These are phyloP conservation scores for Oxystoma pomonae DNA, from an alignment of 2,888 invertebrate genomes.

Conservation along the genomic window DNA sequence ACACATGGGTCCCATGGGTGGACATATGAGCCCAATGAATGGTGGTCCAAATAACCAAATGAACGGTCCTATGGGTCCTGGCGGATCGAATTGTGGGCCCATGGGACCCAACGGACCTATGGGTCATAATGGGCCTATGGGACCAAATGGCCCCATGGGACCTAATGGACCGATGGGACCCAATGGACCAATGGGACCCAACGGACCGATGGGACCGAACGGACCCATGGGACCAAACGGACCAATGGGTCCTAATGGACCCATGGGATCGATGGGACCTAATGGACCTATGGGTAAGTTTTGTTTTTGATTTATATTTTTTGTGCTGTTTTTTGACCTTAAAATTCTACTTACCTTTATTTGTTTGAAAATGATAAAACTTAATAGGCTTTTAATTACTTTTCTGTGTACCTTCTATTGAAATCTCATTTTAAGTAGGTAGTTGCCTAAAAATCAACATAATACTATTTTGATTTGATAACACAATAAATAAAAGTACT, in stretches of 20 bases:
- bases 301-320: too few relatives aligned
- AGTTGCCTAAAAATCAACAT: too few relatives aligned
- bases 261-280: slow-evolving; percentile 26
- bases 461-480: too few relatives aligned
- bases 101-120: slow-evolving; percentile 41
- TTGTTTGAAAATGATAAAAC: too few relatives aligned
- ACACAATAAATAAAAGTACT: too few relatives aligned
- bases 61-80: slow-evolving; percentile 70
- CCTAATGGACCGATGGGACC: slow-evolving; percentile 37
- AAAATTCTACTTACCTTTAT: too few relatives aligned
- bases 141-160: slow-evolving; percentile 31
- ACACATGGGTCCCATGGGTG: slow-evolving; percentile 42
- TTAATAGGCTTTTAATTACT: too few relatives aligned
- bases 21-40: slow-evolving; percentile 59
- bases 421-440: too few relatives aligned
- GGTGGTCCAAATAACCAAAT: slow-evolving; percentile 53
- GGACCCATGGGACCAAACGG: slow-evolving; percentile 30
- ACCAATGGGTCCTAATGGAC: slow-evolving; percentile 38
- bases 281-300: slow-evolving; percentile 16
- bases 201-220: slow-evolving; percentile 42
- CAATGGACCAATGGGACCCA: slow-evolving; percentile 31
- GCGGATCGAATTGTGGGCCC: slow-evolving; percentile 47
- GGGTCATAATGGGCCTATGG: slow-evolving; percentile 45
- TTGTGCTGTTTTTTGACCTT: too few relatives aligned
- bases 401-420: too few relatives aligned